These are phyloP conservation scores for Apantesis nais DNA, from an alignment of 2,888 invertebrate species.

Conservation along the genomic window DNA sequence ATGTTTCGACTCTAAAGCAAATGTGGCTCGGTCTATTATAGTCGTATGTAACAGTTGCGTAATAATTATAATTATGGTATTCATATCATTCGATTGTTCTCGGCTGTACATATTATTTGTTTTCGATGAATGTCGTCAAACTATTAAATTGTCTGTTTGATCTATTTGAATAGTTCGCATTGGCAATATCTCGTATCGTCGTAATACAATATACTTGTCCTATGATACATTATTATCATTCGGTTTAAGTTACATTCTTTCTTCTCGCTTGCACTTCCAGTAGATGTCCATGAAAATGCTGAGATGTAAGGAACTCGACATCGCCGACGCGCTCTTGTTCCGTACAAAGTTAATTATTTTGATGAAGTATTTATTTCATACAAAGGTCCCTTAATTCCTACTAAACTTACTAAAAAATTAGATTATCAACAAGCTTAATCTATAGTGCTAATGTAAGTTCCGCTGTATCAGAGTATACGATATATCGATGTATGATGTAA, in stretches of 20 bases:
- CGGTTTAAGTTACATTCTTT: not conserved
- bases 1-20: conserved; percentile 54
- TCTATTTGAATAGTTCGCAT: conserved; percentile 31
- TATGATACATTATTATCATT: not conserved
- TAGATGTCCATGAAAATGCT: not conserved
- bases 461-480: not conserved
- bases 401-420: no score
- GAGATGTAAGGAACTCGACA: not conserved
- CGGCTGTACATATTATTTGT: conserved; percentile 38
- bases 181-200: conserved; percentile 3
- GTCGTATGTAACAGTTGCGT: conserved; percentile 39
- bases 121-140: conserved; percentile 44
- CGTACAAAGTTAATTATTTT: no score
- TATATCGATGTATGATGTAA: not conserved
- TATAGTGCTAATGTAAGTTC: not conserved
- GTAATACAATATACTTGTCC: not conserved
- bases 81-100: conserved; percentile 50
- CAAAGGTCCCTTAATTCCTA: no score
- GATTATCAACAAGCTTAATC: not conserved
- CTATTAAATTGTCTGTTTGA: conserved; percentile 41
- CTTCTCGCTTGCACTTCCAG: not conserved
- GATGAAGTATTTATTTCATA: no score
- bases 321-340: no score
- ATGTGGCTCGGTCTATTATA: conserved; percentile 56
- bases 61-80: conserved; percentile 47